These are phyloP conservation scores for Notarius lentiginosus DNA, from an alignment of 2,113 vertebrate genomes.

Conservation along the genomic window DNA sequence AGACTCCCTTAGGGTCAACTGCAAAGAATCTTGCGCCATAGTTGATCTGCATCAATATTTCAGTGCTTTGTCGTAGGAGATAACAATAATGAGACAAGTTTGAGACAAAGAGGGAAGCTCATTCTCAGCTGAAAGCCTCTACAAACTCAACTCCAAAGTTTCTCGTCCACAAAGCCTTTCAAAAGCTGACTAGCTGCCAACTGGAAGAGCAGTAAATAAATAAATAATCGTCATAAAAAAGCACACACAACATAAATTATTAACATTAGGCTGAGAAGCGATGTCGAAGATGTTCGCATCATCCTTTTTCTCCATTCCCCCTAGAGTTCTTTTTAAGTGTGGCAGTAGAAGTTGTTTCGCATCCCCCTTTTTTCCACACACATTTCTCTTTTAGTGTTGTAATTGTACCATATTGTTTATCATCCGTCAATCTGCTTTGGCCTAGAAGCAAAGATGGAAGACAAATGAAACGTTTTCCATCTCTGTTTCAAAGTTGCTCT, in stretches of 20 bases:
- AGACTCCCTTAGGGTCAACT: slow-evolving; percentile 65
- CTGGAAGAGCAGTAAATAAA: slow-evolving; percentile 76
- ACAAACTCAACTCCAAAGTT: slow-evolving; percentile 75
- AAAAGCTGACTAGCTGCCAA: slow-evolving; percentile 68
- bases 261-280: slow-evolving; percentile 78
- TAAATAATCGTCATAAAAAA: slow-evolving; percentile 80
- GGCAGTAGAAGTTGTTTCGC: slow-evolving; percentile 66
- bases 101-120: slow-evolving; percentile 57
- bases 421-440: slow-evolving; percentile 5
- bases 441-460: slow-evolving; percentile 5
- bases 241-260: slow-evolving; percentile 79
- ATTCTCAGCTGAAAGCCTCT: slow-evolving; percentile 66
- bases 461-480: slow-evolving; percentile 8
- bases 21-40: slow-evolving; percentile 64
- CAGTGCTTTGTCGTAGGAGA: slow-evolving; percentile 67
- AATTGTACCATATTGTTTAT: slow-evolving; percentile 66
- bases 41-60: slow-evolving; percentile 74
- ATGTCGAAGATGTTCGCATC: slow-evolving; percentile 73
- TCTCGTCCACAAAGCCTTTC: slow-evolving; percentile 74
- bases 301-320: slow-evolving; percentile 56
- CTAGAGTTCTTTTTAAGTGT: slow-evolving; percentile 62
- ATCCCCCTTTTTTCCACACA: slow-evolving; percentile 21
- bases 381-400: slow-evolving; percentile 58
- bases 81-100: slow-evolving; percentile 71
- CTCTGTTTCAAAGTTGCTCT: not conserved